A percentile compares a stretch with the other conserved stretches of the same genome.
These are phyloP conservation scores for Coelinius sp. DNA, from an alignment of 2,888 invertebrate genomes.

Conservation along the genomic window DNA sequence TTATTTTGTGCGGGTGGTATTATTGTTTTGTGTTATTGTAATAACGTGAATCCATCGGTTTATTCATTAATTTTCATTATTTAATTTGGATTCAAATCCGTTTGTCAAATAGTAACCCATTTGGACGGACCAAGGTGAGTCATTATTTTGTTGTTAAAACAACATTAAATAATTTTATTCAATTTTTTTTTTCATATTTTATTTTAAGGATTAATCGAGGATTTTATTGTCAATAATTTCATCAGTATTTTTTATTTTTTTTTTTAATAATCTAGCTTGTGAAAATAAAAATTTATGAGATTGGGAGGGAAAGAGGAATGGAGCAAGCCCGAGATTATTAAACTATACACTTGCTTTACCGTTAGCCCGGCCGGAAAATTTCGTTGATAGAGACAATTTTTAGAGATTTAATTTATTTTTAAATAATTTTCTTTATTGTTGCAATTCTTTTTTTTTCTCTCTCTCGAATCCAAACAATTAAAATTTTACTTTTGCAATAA, in stretches of 20 bases:
- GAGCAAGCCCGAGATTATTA: constrained; percentile 21
- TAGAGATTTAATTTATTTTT: background rate
- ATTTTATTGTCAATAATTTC: no score
- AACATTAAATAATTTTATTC: constrained; percentile 70
- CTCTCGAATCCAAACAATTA: no score
- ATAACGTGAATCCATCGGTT: background rate
- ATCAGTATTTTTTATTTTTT: no score
- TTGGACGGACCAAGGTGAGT: constrained; percentile 86
- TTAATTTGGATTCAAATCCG: constrained; percentile 71
- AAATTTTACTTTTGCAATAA: no score
- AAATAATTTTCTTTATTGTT: background rate
- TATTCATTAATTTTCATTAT: constrained; percentile 46
- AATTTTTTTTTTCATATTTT: constrained; percentile 67
- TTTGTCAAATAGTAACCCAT: constrained; percentile 80
- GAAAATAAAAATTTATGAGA: background rate
- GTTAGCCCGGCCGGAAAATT: constrained; percentile 22
- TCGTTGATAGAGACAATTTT: background rate
- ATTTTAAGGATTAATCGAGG: background rate
- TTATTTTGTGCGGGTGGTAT: background rate
- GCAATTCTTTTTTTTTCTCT: no score
- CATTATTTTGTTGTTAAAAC: constrained; percentile 72
- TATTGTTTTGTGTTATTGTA: constrained; percentile 14
- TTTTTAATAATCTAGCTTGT: background rate
- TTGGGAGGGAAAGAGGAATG: constrained; percentile 5
- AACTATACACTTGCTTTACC: constrained; percentile 27